These are phyloP conservation scores for Gymnoscelis rufifasciata DNA, from an alignment of 2,888 invertebrate genomes.

Conservation along the genomic window DNA sequence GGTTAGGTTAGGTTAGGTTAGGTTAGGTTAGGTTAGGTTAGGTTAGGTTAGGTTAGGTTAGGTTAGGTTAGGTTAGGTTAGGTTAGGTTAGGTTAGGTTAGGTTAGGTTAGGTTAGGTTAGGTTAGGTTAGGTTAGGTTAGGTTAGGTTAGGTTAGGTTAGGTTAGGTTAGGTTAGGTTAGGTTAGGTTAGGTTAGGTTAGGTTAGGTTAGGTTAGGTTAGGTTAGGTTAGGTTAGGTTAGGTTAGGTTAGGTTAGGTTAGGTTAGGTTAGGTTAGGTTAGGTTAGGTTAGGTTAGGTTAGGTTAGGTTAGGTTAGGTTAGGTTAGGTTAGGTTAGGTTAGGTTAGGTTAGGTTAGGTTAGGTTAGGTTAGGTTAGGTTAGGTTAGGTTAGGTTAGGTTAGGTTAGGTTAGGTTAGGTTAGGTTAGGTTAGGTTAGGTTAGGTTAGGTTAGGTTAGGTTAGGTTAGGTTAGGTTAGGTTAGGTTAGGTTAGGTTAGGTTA, in stretches of 20 bases:
- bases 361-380: slow-evolving; percentile 36
- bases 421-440: slow-evolving; percentile 23
- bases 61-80: slow-evolving; percentile 20
- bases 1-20: slow-evolving; percentile 24
- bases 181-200: slow-evolving; percentile 18
- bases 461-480: slow-evolving; percentile 29
- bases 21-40: slow-evolving; percentile 24
- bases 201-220: slow-evolving; percentile 20
- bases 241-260: slow-evolving; percentile 21
- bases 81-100: slow-evolving; percentile 21
- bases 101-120: slow-evolving; percentile 9
- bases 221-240: slow-evolving; percentile 20
- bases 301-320: slow-evolving; percentile 22
- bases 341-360: slow-evolving; percentile 16
- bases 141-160: slow-evolving; percentile 20
- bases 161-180: slow-evolving; percentile 17
- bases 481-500: slow-evolving; percentile 30
- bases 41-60: slow-evolving; percentile 21
- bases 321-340: slow-evolving; percentile 19
- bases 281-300: slow-evolving; percentile 16
- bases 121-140: slow-evolving; percentile 22
- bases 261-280: slow-evolving; percentile 22
- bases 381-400: slow-evolving; percentile 35
- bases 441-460: slow-evolving; percentile 21
- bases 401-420: slow-evolving; percentile 30